These are phyloP conservation scores for Drosophila yooni DNA, from an alignment of 2,888 invertebrate species.

Conservation along the genomic window DNA sequence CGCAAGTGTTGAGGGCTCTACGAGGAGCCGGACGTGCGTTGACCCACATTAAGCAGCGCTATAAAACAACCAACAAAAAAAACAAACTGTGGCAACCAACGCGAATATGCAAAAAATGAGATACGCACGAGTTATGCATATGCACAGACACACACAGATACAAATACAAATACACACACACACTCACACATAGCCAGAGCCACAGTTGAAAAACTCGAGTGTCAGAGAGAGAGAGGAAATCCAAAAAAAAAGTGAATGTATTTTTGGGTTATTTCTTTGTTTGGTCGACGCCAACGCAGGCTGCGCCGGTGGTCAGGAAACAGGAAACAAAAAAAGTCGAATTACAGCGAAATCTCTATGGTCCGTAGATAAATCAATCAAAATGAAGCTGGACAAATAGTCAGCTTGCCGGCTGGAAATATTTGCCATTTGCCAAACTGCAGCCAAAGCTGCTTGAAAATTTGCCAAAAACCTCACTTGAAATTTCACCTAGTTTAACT, in stretches of 20 bases:
- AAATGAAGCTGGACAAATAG: slow-evolving; percentile 17
- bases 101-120: slow-evolving; percentile 54
- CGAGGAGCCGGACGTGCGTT: slow-evolving; percentile 64
- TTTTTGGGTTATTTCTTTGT: background rate
- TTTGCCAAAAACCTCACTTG: background rate
- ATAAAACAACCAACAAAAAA: slow-evolving; percentile 19
- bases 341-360: slow-evolving; percentile 22
- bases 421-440: background rate
- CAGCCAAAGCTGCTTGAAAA: background rate
- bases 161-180: background rate
- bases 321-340: background rate
- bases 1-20: slow-evolving; percentile 37
- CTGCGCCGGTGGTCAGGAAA: slow-evolving; percentile 51
- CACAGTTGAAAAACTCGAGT: slow-evolving; percentile 7
- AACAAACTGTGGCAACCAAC: slow-evolving; percentile 28
- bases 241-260: slow-evolving; percentile 41
- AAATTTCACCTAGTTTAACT: background rate
- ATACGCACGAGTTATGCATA: slow-evolving; percentile 50
- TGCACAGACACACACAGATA: slow-evolving; percentile 17
- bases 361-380: slow-evolving; percentile 53
- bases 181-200: background rate
- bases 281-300: slow-evolving; percentile 25
- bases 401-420: slow-evolving; percentile 1
- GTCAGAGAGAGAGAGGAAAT: background rate
- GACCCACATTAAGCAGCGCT: slow-evolving; percentile 65